Evolutionary conservation across 1,140 invertebrate genomes (phyloP), one percentile per base, ranked within the genome.

Genomic region (Cylas formicarius): DNA sequence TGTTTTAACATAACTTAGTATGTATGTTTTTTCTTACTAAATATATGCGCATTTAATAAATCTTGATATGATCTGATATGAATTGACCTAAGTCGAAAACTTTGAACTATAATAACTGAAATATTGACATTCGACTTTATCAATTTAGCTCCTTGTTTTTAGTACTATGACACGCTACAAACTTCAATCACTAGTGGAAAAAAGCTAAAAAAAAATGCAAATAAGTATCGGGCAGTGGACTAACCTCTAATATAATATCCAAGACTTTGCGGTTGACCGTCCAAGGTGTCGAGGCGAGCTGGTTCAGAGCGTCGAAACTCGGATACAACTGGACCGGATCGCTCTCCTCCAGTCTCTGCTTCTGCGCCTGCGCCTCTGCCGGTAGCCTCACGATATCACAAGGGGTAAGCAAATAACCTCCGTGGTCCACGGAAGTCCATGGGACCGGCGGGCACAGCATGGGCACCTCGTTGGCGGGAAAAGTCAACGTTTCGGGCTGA

Each of bases 251-350:
- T 48, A 76, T 67, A 5, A 80, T 46, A 50, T 82, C 76, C 0
- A 81, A 59, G 48, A 93, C 76, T 0, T 69, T 64, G 53, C 77
- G 72, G 65, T 98, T 98, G 6, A 98, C 80, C 47, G 69, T 82
- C 95, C 95, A 99, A 0, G 94, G 89, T 42, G 92, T 81, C 18
- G 84, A 75, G 11, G 82, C 80, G 1, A 98, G 72, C 61, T 90
- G 84, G 73, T 97, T 98, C 1, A 98, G 70, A 11, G 85, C 82
- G 73, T 98, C 95, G 5, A 95, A 69, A 2, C 80, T 74, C 1
- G 93, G 90, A 67, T 82, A 86, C 4, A 95, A 61, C 32, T 85
- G 69, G n/a, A 74, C 60, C 0, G 67, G 53, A 22, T 76, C 70
- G 3, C 71, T 66, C 27, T 71, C 67, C 22, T 74, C 62, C 20